Base-by-base conservation (phyloP, 2,113 vertebrate genomes). In the Engraulis encrasicolus region DNA sequence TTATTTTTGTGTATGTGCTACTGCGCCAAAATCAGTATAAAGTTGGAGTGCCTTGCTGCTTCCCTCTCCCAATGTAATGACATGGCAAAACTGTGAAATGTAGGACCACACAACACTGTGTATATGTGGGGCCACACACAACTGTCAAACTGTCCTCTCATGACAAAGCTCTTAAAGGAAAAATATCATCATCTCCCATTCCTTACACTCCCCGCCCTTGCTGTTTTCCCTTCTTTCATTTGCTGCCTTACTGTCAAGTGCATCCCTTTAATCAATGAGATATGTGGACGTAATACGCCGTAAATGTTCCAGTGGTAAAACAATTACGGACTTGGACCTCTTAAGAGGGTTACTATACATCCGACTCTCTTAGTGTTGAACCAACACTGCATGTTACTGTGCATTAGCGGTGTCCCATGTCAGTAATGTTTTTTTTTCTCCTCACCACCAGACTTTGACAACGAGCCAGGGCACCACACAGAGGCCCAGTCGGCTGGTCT, bases 401-500 rank as follows among this genome's bases (percentile, higher is more conserved):
- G n/a, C 40, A 45, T 9, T 45, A 9, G 3, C 9, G 40, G 3
- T 45, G 40, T 74, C 4, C 31, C 66, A 12, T 66, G 17, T 2
- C 50, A 1, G 12, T 36, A 27, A 79, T 34, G 27, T 38, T 40
- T n/a, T 40, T 38, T 66, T 14, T 91, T 0, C 89, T 78, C 89
- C 87, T 77, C 85, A n/a, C n/a, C n/a, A n/a, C 79, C 95, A 99
- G 98, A 95, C 96, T 50, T 93, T 96, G 58, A 95, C 96, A 74
- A 90, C 96, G 5, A 96, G 95, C 85, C 98, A 97, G 86, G 97
- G 96, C 82, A 94, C 95, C 1, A 91, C 95, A 23, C 97, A 99
- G 94, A 96, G 96, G 90, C 97, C 98, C 89, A 99, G 96, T 92
- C 96, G 97, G 38, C 96, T 99, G 85, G 98, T 98, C 88, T 99